Base-by-base conservation (phyloP, 2,797 vertebrate genomes). In the Eupleurogrammus muticus region DNA sequence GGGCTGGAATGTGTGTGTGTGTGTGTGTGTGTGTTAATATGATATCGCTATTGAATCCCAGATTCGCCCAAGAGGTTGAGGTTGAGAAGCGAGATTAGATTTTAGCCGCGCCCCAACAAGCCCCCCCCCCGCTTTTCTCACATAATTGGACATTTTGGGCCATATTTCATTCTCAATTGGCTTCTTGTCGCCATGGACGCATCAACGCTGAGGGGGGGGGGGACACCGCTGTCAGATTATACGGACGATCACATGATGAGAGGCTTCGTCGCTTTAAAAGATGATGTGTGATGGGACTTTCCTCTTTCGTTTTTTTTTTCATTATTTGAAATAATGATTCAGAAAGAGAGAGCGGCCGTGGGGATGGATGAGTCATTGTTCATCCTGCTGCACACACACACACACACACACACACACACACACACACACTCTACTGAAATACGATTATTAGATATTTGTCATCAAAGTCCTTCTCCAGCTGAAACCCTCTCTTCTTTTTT, bases 81-180 rank as follows among this genome's bases (percentile, higher is more conserved):
- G 72, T 80, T 83, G 72, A 74, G 71, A 62, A 72, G 73, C 47
- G 5, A 70, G 65, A 85, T 81, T 82, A 80, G 67, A 85, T 88
- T 87, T 87, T 71, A 84, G 75, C 78, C 59, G 28, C 53, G 81
- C 66, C 46, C 73, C 52, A 48, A 73, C 13, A 59, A 57, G 65
- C 62, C 57, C 1, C 9, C 73, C 46, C 48, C 44, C 51, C 44
- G n/a, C 14, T 56, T 79, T 54, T 54, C 60, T 65, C 57, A 85
- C 75, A 79, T 84, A 80, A 87, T 85, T 85, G 76, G 76, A 86
- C 48, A 50, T 62, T 81, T 81, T 72, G 64, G 66, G 65, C 49
- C 50, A 72, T 76, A 70, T 86, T 79, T 90, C 80, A 74, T 76
- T 82, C 75, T 80, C 78, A 81, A 77, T 59, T 74, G 73, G 66